Conservation (phyloP, 2,888 invertebrate species). For the Erannis defoliaria region DNA sequence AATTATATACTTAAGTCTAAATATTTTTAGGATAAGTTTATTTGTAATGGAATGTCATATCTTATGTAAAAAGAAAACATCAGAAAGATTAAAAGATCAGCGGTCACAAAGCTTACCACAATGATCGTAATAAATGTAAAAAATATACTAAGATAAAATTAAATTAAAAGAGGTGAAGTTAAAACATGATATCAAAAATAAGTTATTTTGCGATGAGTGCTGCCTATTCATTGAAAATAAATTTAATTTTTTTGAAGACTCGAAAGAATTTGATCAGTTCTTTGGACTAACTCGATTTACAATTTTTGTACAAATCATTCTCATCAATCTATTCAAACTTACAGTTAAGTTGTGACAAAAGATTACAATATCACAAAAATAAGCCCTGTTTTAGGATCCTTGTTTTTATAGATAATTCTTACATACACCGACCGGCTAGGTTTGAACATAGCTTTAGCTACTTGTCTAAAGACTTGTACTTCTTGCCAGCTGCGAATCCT, state of each 20-base stretch:
- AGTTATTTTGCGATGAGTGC: not conserved
- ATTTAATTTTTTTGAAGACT: constrained; percentile 32
- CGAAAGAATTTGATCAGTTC: constrained; percentile 52
- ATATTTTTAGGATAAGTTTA: not conserved
- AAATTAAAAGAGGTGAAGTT: no score
- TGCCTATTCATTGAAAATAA: constrained; percentile 16
- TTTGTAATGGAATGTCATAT: constrained; percentile 24
- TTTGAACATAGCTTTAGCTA: not conserved
- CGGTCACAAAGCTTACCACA: no score
- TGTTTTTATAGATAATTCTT: not conserved
- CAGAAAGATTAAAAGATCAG: no score
- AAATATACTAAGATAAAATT: no score
- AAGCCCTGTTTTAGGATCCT: constrained; percentile 61
- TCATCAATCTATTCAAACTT: constrained; percentile 39
- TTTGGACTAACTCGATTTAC: constrained; percentile 53
- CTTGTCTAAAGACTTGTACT: no score
- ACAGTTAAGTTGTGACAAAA: constrained; percentile 65
- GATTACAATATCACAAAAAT: constrained; percentile 65
- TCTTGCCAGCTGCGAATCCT: no score
- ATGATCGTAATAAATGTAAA: no score
- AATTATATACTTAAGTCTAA: not conserved
- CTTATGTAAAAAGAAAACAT: not conserved
- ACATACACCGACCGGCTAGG: not conserved
- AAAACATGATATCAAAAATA: no score
- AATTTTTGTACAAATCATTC: constrained; percentile 51